Evolutionary conservation across 2,113 vertebrate species (phyloP), one percentile per base, ranked within the genome.

Genomic region (Muntiacus reevesi): DNA sequence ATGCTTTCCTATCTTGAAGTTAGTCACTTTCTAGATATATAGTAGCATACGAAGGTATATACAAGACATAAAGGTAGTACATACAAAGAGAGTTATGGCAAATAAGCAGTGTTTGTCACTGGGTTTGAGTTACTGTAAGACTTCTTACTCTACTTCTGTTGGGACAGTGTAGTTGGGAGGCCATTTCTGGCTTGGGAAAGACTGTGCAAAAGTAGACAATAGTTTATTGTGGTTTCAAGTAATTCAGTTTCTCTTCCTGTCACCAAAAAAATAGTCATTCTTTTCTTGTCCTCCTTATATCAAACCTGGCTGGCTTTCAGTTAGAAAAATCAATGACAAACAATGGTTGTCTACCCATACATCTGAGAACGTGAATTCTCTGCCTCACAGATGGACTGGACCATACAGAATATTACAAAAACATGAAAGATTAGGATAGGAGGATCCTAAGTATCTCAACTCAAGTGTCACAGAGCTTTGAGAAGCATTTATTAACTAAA

Each of bases 311-410:
- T 62, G 57, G 43, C 30, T 79, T 90, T 76, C 86, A 81, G 7
- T 94, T 78, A 87, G 60, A 97, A 97, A 91, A 90, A 54, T n/a
- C 21, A 64, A 13, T 64, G n/a, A 59, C 27, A 96, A 76, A 59
- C 89, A 76, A 82, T 28, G 33, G 76, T 93, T 16, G 79, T 95
- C 76, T 95, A 91, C 2, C 33, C 27, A 71, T 45, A 59, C 21
- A 87, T 67, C 13, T 84, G 40, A 95, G 83, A 93, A 95, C 23
- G 16, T 2, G 8, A 92, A 86, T 47, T 54, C 45, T 94, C 55
- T 93, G 82, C 36, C 90, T 88, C 45, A 90, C 14, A 97, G 30
- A 96, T 33, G 21, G 57, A 62, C 40, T 45, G 33, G 45, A 62
- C 28, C 64, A 85, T 33, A 85, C 1, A 81, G 52, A 97, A 90